Conservation (phyloP, 2,113 vertebrate genomes). For the Sinocyclocheilus anshuiensis region DNA sequence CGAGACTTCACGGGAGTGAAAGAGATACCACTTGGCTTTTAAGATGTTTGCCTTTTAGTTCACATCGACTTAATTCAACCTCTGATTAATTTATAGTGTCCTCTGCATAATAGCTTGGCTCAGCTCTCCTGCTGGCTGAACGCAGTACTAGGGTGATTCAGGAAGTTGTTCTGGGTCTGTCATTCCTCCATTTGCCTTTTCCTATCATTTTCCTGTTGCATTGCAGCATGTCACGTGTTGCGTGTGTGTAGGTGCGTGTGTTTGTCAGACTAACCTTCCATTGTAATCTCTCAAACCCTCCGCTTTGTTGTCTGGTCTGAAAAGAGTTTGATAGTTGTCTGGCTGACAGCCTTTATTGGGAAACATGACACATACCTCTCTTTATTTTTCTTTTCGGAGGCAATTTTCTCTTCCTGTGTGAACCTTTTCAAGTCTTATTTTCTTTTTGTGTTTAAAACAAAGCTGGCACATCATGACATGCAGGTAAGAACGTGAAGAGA, state of each 20-base stretch:
- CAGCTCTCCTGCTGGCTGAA: slow-evolving; percentile 20
- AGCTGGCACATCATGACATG: slow-evolving; percentile 33
- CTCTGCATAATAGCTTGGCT: slow-evolving; percentile 29
- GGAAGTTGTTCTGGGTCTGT: slow-evolving; percentile 39
- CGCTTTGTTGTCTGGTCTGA: slow-evolving; percentile 18
- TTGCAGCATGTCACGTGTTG: neutral
- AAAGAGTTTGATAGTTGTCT: slow-evolving; percentile 30
- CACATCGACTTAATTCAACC: slow-evolving; percentile 9
- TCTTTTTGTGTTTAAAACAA: slow-evolving; percentile 39
- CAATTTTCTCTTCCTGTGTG: slow-evolving; percentile 26
- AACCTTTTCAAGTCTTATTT: slow-evolving; percentile 31
- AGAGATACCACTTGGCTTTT: slow-evolving; percentile 30
- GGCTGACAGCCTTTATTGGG: slow-evolving; percentile 22
- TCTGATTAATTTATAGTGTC: slow-evolving; percentile 35
- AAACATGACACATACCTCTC: slow-evolving; percentile 8
- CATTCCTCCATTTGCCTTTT: slow-evolving; percentile 15
- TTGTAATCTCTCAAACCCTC: slow-evolving; percentile 17
- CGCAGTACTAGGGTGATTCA: slow-evolving; percentile 19
- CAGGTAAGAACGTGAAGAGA: slow-evolving; percentile 35
- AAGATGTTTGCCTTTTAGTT: slow-evolving; percentile 18
- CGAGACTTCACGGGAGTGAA: neutral
- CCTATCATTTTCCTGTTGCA: slow-evolving; percentile 8
- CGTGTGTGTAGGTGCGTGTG: neutral
- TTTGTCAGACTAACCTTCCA: neutral
- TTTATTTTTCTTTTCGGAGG: slow-evolving; percentile 16